A percentile compares a stretch with the other conserved stretches of the same genome.
Conservation (phyloP, 2,113 vertebrate genomes). For the Romanogobio albipinnatus region DNA sequence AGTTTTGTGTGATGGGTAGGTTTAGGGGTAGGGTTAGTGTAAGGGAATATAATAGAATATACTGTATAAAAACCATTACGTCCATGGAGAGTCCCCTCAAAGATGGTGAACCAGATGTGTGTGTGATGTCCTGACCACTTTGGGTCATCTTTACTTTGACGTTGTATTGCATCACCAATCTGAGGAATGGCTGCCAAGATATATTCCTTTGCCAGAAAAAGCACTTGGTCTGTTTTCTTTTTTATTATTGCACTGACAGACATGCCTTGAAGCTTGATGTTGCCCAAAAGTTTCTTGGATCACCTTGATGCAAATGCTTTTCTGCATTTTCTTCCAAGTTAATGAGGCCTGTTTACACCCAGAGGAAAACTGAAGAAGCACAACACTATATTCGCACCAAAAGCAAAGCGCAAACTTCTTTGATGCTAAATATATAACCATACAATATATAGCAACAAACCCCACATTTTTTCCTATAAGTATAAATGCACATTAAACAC, state of each 20-base stretch:
- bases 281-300: neutral
- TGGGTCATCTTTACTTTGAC: constrained; percentile 10
- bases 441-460: neutral
- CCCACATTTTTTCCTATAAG: neutral
- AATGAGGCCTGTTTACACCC: no score
- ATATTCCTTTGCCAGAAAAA: neutral
- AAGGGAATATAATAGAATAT: no score
- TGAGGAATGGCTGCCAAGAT: neutral
- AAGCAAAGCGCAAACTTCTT: no score
- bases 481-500: neutral
- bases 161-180: neutral
- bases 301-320: no score
- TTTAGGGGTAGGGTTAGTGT: no score
- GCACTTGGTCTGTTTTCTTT: neutral
- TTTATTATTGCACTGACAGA: neutral
- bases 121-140: neutral
- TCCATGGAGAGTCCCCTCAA: no score
- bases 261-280: constrained; percentile 1
- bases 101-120: neutral
- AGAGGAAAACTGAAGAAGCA: no score
- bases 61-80: no score
- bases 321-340: no score
- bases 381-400: no score
- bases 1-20: no score
- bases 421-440: no score